These are phyloP conservation scores for Desmophyllum pertusum DNA, from an alignment of 92 coral and sea anemone species.

Conservation along the genomic window DNA sequence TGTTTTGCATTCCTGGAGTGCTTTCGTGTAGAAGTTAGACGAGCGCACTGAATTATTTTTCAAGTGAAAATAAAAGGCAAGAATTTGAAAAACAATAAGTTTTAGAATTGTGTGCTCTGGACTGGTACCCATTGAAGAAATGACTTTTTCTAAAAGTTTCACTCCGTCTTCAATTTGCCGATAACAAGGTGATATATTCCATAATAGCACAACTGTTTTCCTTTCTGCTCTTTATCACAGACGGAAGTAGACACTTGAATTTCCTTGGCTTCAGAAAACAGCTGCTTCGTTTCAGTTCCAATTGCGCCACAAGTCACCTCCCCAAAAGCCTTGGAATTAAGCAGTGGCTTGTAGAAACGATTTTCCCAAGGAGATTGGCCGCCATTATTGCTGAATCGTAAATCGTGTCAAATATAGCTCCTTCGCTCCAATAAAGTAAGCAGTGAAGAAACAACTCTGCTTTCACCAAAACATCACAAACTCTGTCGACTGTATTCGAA, in stretches of 20 bases:
- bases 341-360: background rate
- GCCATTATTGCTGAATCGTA: conserved; percentile 24
- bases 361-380: background rate
- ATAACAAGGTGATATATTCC: background rate
- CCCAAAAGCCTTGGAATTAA: background rate
- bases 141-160: background rate
- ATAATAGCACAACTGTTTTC: background rate
- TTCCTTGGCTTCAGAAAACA: background rate
- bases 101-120: background rate
- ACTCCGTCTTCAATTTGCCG: background rate
- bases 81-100: background rate
- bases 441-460: conserved; percentile 5
- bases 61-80: background rate
- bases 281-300: background rate
- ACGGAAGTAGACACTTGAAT: background rate
- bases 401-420: background rate
- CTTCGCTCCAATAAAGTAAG: background rate
- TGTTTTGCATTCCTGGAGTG: background rate
- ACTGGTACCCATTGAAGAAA: background rate
- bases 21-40: background rate
- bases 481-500: background rate
- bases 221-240: background rate
- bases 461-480: conserved; percentile 14
- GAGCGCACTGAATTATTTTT: background rate
- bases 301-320: background rate